Evolutionary conservation across 2,888 invertebrate species (phyloP).

Genomic region (Tyria jacobaeae): DNA sequence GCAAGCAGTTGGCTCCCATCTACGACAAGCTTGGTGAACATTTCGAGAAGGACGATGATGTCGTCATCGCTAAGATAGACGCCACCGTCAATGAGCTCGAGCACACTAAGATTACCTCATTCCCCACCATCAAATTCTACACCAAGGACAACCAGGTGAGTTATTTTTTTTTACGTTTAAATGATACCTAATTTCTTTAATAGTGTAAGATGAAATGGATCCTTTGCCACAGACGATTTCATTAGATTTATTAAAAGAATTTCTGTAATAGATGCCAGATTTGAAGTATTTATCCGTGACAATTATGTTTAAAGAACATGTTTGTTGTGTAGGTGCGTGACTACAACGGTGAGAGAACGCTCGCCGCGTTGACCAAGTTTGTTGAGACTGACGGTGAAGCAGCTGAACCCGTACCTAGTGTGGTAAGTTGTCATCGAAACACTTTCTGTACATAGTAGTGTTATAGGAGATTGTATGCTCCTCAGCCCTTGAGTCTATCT

Average conservation of each 20-base stretch:
- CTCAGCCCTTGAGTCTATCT: neutral
- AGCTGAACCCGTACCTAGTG: slow-evolving; percentile 89
- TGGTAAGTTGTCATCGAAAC: slow-evolving; percentile 67
- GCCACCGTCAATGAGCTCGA: slow-evolving; percentile 99
- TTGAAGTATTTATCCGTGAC: neutral
- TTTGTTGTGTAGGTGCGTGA: slow-evolving; percentile 87
- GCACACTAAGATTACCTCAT: slow-evolving; percentile 97
- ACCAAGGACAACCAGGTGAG: slow-evolving; percentile 94
- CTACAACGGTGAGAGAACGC: slow-evolving; percentile 97
- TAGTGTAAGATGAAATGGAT: no score
- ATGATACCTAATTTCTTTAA: no score
- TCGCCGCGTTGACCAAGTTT: slow-evolving; percentile 97
- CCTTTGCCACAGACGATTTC: no score
- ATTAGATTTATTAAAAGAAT: no score
- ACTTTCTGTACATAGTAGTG: neutral
- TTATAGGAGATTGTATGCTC: neutral
- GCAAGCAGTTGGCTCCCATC: slow-evolving; percentile 98
- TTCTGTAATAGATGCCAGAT: no score
- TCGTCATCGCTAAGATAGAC: slow-evolving; percentile 99
- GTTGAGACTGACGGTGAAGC: slow-evolving; percentile 96
- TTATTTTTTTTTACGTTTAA: neutral
- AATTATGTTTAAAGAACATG: neutral
- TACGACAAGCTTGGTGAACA: slow-evolving; percentile 98
- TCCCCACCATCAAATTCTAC: slow-evolving; percentile 98
- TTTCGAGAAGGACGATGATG: slow-evolving; percentile 92